A percentile compares a stretch with the other conserved stretches of the same genome.
These are phyloP conservation scores for Phrynocephalus guinanensis DNA, from an alignment of 2,797 vertebrate species.

Conservation along the genomic window DNA sequence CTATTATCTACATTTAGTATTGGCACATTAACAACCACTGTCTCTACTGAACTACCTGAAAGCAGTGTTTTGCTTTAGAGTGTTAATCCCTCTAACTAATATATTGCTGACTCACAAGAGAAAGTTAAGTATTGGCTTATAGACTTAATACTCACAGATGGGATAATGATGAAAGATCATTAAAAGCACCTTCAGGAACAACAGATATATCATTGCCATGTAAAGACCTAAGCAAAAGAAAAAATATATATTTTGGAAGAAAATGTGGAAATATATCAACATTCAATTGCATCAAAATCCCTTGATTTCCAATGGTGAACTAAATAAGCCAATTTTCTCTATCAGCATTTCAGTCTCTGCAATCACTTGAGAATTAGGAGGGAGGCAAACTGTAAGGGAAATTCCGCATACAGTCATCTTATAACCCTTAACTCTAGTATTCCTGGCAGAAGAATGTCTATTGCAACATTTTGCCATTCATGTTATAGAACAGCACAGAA, in stretches of 20 bases:
- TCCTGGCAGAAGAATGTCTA: neutral
- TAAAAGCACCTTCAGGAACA: conserved; percentile 96
- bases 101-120: neutral
- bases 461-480: neutral
- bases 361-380: neutral
- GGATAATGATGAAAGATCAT: conserved; percentile 92
- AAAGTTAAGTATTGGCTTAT: neutral
- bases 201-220: conserved; percentile 97
- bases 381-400: neutral
- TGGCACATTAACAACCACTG: neutral
- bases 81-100: neutral
- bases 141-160: conserved; percentile 89
- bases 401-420: neutral
- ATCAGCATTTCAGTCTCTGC: neutral
- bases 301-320: too few relatives aligned
- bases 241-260: neutral
- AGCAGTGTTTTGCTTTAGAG: neutral
- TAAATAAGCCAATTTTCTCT: too few relatives aligned
- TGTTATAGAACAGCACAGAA: neutral
- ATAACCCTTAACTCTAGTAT: neutral
- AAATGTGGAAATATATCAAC: neutral
- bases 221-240: conserved; percentile 84
- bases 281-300: neutral
- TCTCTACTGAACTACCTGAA: neutral
- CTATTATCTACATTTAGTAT: neutral